Conservation (phyloP, 1,140 invertebrate species). For the Cotesia typhae region DNA sequence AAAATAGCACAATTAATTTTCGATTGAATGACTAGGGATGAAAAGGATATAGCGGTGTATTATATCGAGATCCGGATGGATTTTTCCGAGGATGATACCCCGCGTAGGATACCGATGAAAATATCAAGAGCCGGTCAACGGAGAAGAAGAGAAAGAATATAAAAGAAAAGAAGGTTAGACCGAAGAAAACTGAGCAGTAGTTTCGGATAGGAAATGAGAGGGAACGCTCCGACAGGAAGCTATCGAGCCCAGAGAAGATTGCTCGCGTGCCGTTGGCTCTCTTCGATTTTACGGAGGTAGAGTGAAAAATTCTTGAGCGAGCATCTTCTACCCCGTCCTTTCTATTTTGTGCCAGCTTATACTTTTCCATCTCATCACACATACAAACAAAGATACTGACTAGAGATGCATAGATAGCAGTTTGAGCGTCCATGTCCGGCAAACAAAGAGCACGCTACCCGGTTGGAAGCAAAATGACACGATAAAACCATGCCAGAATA, state of each 20-base stretch:
- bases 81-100: constrained; percentile 19
- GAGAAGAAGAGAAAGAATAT: constrained; percentile 5
- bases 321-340: neutral
- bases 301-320: constrained; percentile 42
- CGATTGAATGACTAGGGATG: constrained; percentile 23
- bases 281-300: constrained; percentile 30
- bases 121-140: constrained; percentile 29
- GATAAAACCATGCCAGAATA: constrained; percentile 43
- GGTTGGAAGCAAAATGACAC: constrained; percentile 40
- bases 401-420: neutral
- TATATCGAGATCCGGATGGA: neutral
- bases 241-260: constrained; percentile 34
- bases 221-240: constrained; percentile 30
- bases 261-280: constrained; percentile 39
- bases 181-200: too few species aligned
- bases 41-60: constrained; percentile 20
- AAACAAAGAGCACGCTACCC: constrained; percentile 25
- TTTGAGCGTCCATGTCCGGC: constrained; percentile 12
- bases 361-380: neutral
- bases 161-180: neutral
- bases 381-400: neutral
- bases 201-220: constrained; percentile 20
- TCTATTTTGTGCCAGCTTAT: neutral
- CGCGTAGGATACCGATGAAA: constrained; percentile 26
- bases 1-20: constrained; percentile 34